A percentile compares a stretch with the other conserved stretches of the same genome.
phyloP scores from a whole-genome alignment of 2,113 vertebrate species.

The Tor tambroides region DNA sequence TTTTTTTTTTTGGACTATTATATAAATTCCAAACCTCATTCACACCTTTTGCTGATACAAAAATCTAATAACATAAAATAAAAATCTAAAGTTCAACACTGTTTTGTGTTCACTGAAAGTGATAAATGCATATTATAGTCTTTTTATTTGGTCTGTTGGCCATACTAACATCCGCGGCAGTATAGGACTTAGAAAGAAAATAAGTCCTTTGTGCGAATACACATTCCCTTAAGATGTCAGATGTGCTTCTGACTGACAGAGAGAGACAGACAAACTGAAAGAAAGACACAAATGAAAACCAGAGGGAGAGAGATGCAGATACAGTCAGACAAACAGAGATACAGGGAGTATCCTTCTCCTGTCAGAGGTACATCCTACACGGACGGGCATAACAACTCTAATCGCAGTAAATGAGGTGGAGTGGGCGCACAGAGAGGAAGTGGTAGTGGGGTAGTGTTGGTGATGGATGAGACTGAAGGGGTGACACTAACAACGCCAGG shows the following conservation, averaged over 20 bases:
- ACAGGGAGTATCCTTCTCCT: not conserved
- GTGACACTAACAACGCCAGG: conserved; percentile 36
- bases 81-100: not conserved
- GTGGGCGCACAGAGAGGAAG: conserved; percentile 14
- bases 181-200: not conserved
- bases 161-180: not conserved
- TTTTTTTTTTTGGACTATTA: not conserved
- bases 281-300: not conserved
- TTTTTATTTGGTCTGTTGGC: not conserved
- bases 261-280: not conserved
- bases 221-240: conserved; percentile 22
- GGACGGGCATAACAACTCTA: conserved; percentile 23
- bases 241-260: conserved; percentile 1
- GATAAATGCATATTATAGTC: not conserved
- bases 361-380: conserved; percentile 34
- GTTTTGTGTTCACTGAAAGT: not conserved
- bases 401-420: conserved; percentile 33
- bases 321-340: conserved; percentile 24
- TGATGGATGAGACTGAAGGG: conserved; percentile 52
- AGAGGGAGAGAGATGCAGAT: conserved; percentile 7
- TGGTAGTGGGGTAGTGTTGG: conserved; percentile 18
- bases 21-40: not conserved
- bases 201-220: not conserved
- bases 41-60: not conserved
- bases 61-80: not conserved